Percentiles rank a stretch among this genome's conserved stretches.
Evolutionary conservation across 2,797 vertebrate genomes (phyloP).

Genomic region (Chloroceryle inda): DNA sequence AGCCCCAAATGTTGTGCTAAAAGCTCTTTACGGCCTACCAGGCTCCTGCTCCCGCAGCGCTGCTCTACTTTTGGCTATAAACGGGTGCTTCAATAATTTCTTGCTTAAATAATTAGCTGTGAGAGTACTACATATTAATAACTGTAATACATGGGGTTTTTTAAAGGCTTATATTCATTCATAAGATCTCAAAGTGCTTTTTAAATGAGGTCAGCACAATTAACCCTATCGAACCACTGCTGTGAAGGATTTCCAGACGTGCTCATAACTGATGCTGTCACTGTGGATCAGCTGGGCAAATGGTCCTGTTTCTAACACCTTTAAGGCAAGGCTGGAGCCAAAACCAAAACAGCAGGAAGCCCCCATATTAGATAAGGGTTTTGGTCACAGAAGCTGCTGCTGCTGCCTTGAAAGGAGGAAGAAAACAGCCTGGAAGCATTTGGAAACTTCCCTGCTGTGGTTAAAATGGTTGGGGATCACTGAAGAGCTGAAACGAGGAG

Average conservation of each 20-base stretch:
- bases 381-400: background rate
- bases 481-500: background rate
- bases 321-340: background rate
- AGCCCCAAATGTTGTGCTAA: background rate
- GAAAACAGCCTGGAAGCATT: background rate
- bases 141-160: background rate
- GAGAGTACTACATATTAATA: slow-evolving; percentile 53
- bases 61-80: background rate
- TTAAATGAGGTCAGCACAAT: slow-evolving; percentile 60
- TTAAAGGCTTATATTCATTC: slow-evolving; percentile 3
- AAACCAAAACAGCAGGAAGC: background rate
- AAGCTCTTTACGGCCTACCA: background rate
- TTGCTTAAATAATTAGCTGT: slow-evolving; percentile 29
- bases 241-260: background rate
- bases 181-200: slow-evolving; percentile 34
- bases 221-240: slow-evolving; percentile 28
- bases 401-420: background rate
- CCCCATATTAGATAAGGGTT: background rate
- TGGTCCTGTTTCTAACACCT: slow-evolving; percentile 2
- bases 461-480: background rate
- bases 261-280: background rate
- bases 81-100: background rate
- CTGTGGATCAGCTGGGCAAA: background rate
- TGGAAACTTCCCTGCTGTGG: background rate
- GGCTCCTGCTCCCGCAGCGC: background rate